These are phyloP conservation scores for Oryzias curvinotus DNA, from an alignment of 2,113 vertebrate species.

Conservation along the genomic window DNA sequence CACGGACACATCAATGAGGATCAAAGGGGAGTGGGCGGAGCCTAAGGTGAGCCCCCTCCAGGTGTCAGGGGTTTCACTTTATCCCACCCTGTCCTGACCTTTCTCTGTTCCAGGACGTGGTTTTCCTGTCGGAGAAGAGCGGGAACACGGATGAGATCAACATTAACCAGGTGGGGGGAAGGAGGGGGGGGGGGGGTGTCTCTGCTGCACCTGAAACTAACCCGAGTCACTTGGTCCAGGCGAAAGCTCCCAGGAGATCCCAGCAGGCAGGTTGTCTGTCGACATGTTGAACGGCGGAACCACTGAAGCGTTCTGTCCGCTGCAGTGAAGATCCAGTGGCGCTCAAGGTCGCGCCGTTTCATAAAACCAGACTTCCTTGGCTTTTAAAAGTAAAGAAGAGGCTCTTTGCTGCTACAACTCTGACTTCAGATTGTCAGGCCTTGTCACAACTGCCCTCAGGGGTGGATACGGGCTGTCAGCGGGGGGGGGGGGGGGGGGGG, in stretches of 20 bases:
- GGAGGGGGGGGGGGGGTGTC: conserved; percentile 52
- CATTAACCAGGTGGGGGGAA: conserved; percentile 70
- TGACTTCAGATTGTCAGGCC: not conserved
- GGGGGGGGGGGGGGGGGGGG: no score
- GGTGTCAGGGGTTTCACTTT: not conserved
- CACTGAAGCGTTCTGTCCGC: no score
- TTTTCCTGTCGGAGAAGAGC: conserved; percentile 63
- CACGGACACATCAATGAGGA: conserved; percentile 10
- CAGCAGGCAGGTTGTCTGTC: no score
- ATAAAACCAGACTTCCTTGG: not conserved
- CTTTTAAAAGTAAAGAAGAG: conserved; percentile 52
- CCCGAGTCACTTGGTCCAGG: no score
- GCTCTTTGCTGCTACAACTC: not conserved
- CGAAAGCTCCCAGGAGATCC: no score
- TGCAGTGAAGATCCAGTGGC: no score
- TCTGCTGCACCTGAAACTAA: not conserved
- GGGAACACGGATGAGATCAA: conserved; percentile 67
- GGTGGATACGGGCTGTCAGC: no score
- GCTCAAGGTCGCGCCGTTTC: no score
- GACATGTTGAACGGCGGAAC: no score
- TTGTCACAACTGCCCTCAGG: no score
- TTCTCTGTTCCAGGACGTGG: conserved; percentile 31
- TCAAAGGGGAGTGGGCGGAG: conserved; percentile 36
- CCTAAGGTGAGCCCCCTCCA: conserved; percentile 29
- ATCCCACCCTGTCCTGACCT: not conserved